Percentiles rank a stretch among this genome's conserved stretches.
These are phyloP conservation scores for Rhinoraja longicauda DNA, from an alignment of 2,797 vertebrate genomes.

Conservation along the genomic window DNA sequence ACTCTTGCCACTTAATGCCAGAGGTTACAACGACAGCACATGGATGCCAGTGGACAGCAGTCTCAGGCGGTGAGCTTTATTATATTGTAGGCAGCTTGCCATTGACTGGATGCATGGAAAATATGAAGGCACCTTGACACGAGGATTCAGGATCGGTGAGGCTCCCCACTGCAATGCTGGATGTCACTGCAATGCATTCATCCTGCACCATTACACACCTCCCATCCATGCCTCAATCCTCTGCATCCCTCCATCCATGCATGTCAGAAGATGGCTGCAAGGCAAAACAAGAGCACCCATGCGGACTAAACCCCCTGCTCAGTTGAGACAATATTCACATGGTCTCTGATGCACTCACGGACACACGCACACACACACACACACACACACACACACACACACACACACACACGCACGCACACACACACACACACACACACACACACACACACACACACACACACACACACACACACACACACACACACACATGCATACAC, in stretches of 20 bases:
- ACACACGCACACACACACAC: too few relatives aligned
- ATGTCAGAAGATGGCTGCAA: background rate
- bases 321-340: too few relatives aligned
- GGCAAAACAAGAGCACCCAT: too few relatives aligned
- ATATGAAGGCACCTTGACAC: background rate
- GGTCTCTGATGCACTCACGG: too few relatives aligned
- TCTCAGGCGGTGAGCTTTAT: background rate
- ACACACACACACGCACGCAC: too few relatives aligned
- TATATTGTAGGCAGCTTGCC: background rate
- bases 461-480: too few relatives aligned
- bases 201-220: background rate
- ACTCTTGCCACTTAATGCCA: background rate
- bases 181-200: background rate
- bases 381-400: too few relatives aligned
- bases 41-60: background rate
- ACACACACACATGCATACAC: too few relatives aligned
- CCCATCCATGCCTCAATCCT: background rate
- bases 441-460: too few relatives aligned
- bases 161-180: background rate
- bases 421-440: too few relatives aligned
- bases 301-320: too few relatives aligned
- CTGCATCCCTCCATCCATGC: too few relatives aligned
- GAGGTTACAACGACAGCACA: background rate
- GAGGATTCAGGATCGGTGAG: background rate
- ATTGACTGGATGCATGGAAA: background rate